Percentiles rank a stretch among this genome's conserved stretches.
These are phyloP conservation scores for Lordiphosa andalusiaca DNA, from an alignment of 2,888 invertebrate species.

Conservation along the genomic window DNA sequence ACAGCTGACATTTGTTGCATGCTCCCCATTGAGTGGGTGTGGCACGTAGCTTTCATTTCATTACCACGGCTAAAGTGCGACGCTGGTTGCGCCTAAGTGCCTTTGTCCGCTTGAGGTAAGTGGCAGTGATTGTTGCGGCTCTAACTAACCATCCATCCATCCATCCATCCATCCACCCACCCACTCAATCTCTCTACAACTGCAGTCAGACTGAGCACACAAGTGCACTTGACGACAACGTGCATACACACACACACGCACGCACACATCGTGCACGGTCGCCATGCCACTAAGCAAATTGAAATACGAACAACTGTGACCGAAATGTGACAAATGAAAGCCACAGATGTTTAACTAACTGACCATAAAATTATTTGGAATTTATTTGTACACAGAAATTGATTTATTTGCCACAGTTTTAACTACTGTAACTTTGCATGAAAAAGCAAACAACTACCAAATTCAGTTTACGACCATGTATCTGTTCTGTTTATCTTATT, in stretches of 20 bases:
- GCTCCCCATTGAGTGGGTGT: not conserved
- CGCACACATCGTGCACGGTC: slow-evolving; percentile 1
- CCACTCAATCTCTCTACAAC: not conserved
- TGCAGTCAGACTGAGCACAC: too few relatives aligned
- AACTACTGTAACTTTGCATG: too few relatives aligned
- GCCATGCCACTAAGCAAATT: too few relatives aligned
- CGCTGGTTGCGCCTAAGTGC: slow-evolving; percentile 24
- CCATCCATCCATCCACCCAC: slow-evolving; percentile 1
- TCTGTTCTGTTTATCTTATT: too few relatives aligned
- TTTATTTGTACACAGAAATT: too few relatives aligned
- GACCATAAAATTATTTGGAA: too few relatives aligned
- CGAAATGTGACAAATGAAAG: too few relatives aligned
- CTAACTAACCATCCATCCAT: slow-evolving; percentile 13
- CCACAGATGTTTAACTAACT: too few relatives aligned
- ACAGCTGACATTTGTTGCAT: slow-evolving; percentile 24
- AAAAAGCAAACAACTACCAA: too few relatives aligned
- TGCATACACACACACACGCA: slow-evolving; percentile 12
- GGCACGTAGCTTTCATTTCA: slow-evolving; percentile 44
- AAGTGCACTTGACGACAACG: slow-evolving; percentile 3
- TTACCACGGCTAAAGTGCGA: slow-evolving; percentile 34
- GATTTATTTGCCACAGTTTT: too few relatives aligned
- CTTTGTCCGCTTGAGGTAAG: slow-evolving; percentile 27
- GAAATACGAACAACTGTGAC: too few relatives aligned
- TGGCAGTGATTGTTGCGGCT: slow-evolving; percentile 15
- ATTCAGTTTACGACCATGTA: too few relatives aligned